Conservation (phyloP, 2,113 vertebrate genomes). For the Terrapene triunguis region DNA sequence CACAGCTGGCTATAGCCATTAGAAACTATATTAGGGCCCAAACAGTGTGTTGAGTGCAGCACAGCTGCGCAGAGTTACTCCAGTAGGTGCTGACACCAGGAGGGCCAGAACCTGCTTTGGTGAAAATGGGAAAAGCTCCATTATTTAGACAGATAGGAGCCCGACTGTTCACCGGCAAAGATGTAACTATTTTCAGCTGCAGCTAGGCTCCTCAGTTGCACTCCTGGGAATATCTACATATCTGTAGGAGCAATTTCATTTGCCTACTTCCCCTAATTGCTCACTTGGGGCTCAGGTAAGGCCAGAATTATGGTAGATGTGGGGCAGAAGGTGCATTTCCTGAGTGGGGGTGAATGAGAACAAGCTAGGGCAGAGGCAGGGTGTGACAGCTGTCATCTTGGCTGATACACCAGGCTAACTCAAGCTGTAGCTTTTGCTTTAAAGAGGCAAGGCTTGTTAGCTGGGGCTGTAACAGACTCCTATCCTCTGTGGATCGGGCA, state of each 20-base stretch:
- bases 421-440: too few relatives aligned
- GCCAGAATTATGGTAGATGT: not conserved
- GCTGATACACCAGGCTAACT: not conserved
- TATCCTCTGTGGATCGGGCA: not conserved
- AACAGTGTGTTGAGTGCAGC: rapidly evolving
- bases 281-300: not conserved
- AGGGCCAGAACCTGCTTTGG: not conserved
- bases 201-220: not conserved
- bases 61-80: rapidly evolving
- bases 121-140: rapidly evolving
- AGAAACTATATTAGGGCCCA: rapidly evolving
- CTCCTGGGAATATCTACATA: not conserved
- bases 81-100: not conserved
- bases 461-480: not conserved
- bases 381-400: not conserved
- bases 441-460: not conserved
- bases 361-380: not conserved
- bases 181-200: not conserved
- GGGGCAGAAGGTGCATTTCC: not conserved
- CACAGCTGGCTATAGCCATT: rapidly evolving
- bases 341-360: not conserved
- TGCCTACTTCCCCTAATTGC: not conserved
- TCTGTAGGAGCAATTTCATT: not conserved
- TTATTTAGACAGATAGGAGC: not conserved
- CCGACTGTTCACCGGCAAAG: not conserved